Evolutionary conservation across 2,797 vertebrate species (phyloP).

Genomic region (Okamejei kenojei): DNA sequence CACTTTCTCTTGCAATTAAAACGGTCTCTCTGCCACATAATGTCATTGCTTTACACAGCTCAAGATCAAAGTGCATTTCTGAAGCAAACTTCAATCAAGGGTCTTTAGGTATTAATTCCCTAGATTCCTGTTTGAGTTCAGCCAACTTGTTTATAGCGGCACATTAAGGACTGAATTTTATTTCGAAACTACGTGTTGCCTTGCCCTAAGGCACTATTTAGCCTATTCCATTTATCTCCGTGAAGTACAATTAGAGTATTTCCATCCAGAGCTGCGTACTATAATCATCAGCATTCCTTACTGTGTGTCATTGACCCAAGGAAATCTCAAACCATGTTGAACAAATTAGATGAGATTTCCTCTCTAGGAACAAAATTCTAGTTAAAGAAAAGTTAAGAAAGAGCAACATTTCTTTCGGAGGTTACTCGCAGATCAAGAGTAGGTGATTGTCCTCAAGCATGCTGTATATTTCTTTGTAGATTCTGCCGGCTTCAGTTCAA

Average conservation of each 20-base stretch:
- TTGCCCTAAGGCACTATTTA: background rate
- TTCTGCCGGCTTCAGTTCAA: background rate
- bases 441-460: background rate
- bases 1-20: background rate
- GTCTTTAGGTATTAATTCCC: background rate
- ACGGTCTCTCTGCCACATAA: background rate
- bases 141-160: background rate
- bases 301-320: background rate
- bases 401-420: background rate
- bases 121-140: background rate
- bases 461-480: background rate
- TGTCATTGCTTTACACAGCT: background rate
- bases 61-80: background rate
- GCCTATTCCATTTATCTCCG: background rate
- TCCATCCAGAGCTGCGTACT: background rate
- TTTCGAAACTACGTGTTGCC: background rate
- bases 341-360: background rate
- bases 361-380: background rate
- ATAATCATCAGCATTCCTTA: background rate
- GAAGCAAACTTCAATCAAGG: background rate
- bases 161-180: background rate
- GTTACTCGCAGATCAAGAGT: background rate
- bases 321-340: background rate
- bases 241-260: background rate
- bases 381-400: background rate